phyloP scores from a whole-genome alignment of 1,140 invertebrate genomes.

The Ceratoteleas bidentatus region DNA sequence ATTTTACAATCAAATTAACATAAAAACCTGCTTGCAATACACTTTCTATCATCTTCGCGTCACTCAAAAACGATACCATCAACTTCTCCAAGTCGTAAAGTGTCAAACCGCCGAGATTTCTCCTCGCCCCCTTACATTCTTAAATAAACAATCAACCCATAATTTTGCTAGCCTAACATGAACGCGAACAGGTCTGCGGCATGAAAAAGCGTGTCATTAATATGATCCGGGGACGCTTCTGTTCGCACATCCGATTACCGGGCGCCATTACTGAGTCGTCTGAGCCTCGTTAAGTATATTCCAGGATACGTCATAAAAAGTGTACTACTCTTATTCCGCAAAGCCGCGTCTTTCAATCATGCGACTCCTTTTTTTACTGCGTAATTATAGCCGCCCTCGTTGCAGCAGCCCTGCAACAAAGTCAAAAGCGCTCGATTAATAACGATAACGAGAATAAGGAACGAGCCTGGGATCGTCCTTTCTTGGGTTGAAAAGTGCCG shows the following conservation, averaged over 20 bases:
- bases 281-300: slow-evolving; percentile 1
- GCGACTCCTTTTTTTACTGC: too few relatives aligned
- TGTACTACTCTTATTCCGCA: too few relatives aligned
- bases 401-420: slow-evolving; percentile 27
- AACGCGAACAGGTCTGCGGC: not conserved
- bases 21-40: too few relatives aligned
- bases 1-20: too few relatives aligned
- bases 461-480: slow-evolving; percentile 21
- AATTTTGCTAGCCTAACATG: not conserved
- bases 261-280: not conserved
- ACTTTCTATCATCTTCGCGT: too few relatives aligned
- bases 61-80: too few relatives aligned
- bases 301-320: too few relatives aligned
- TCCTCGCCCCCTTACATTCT: too few relatives aligned
- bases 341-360: too few relatives aligned
- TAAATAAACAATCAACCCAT: too few relatives aligned
- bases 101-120: too few relatives aligned
- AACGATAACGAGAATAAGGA: slow-evolving; percentile 42
- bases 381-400: not conserved
- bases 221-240: not conserved
- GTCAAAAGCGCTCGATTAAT: slow-evolving; percentile 42
- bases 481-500: slow-evolving; percentile 49
- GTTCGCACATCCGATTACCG: slow-evolving; percentile 5
- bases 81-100: too few relatives aligned
- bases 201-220: not conserved